A percentile compares a stretch with the other conserved stretches of the same genome.
Conservation (phyloP, 2,113 vertebrate species). For the Oxyura jamaicensis region DNA sequence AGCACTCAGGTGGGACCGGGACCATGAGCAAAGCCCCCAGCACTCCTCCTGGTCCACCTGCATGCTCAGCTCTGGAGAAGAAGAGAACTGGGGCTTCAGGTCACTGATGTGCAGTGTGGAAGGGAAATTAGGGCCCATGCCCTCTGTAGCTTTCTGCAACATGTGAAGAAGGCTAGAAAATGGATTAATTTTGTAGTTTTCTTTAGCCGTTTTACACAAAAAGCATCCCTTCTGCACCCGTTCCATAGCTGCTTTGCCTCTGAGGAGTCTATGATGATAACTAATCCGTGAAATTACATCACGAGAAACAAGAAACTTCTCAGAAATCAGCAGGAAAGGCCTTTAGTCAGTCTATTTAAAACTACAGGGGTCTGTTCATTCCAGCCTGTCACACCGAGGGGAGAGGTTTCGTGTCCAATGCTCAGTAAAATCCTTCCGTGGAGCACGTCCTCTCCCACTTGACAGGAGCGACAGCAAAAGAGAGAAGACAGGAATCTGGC, state of each 20-base stretch:
- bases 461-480: not conserved
- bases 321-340: not conserved
- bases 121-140: not conserved
- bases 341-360: not conserved
- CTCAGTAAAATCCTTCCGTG: not conserved
- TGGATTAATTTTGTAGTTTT: not conserved
- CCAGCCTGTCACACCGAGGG: not conserved
- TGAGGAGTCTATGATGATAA: not conserved
- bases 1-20: not conserved
- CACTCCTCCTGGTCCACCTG: no score
- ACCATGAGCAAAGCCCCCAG: not conserved
- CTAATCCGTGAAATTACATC: not conserved
- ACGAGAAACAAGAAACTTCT: not conserved
- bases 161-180: not conserved
- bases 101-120: not conserved
- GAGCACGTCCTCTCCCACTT: not conserved
- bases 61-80: no score
- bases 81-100: no score
- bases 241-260: not conserved
- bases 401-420: not conserved
- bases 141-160: not conserved
- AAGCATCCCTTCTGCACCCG: not conserved
- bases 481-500: not conserved
- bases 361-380: not conserved
- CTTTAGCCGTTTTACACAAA: not conserved